Evolutionary conservation across 2,113 vertebrate genomes (phyloP).

Genomic region (Burhinus bistriatus): DNA sequence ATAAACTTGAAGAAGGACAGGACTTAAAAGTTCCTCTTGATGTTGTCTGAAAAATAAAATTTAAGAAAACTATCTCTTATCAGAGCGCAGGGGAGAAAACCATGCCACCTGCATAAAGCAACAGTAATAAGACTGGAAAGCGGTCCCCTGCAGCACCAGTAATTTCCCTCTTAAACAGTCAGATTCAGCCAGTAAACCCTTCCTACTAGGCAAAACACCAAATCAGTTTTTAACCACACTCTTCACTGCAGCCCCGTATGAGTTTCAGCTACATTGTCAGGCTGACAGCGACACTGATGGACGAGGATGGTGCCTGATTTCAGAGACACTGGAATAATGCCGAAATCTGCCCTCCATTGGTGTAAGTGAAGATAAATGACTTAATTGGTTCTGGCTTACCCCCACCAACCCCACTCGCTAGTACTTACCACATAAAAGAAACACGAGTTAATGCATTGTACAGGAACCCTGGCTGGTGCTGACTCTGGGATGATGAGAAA

Average conservation of each 20-base stretch:
- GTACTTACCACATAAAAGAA: not conserved
- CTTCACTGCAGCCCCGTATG: not conserved
- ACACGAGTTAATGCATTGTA: not conserved
- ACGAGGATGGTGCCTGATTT: not conserved
- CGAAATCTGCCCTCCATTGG: not conserved
- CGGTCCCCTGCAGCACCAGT: not conserved
- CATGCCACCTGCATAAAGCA: not conserved
- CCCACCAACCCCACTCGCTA: not conserved
- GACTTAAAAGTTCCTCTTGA: not conserved
- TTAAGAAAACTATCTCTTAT: not conserved
- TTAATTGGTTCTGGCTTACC: not conserved
- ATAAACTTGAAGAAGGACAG: not conserved
- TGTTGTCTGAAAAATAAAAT: not conserved
- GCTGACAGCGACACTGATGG: not conserved
- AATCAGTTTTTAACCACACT: not conserved
- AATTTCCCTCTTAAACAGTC: not conserved
- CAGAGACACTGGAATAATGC: not conserved
- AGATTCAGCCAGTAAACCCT: not conserved
- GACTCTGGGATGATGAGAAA: not conserved
- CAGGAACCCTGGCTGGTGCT: not conserved
- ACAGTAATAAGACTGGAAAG: not conserved
- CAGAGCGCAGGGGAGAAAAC: not conserved
- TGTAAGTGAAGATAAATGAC: constrained; percentile 19
- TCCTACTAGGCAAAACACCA: not conserved
- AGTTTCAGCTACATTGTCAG: not conserved